Evolutionary conservation across 2,888 invertebrate genomes (phyloP), one percentile per base, ranked within the genome.

Genomic region (Lasioglossum morio): DNA sequence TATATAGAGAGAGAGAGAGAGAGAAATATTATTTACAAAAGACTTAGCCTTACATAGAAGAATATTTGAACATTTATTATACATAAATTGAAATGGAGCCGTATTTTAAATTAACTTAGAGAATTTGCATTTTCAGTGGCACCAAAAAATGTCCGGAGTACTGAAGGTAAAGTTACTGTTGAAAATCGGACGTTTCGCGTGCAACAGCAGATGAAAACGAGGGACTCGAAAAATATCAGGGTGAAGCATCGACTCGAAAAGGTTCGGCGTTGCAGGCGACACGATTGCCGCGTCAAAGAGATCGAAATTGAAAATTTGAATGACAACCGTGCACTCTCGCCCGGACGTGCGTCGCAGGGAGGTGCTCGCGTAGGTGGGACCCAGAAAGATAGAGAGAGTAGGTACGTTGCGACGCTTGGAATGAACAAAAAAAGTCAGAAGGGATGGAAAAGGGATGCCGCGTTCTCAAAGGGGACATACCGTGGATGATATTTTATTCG

Each of bases 401-500:
- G 53, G 53, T 34, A 72, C 43, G 77, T 72, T 46, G 78, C 82
- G 81, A 82, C 37, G 81, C 85, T 82, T 8, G 53, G 53, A 74
- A 79, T 46, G 88, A 87, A 78, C 46, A 75, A 84, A 83, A 83
- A 85, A 87, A 74, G 78, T 60, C 14, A 73, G 84, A 81, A 77
- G 72, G 84, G 82, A 84, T 79, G 87, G 89, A 87, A 82, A 72
- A 89, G 87, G 87, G 84, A 87, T 84, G 91, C 86, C 77, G 84
- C 88, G 88, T 90, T 91, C 93, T 93, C 92, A 90, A 91, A 93
- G 93, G 93, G 91, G 92, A 93, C 92, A 92, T 92, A 93, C 91
- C 89, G 89, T 92, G 92, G 92, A 93, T 93, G 91, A 93, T 93
- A 93, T 93, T 93, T 93, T 93, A 93, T 93, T 93, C 93, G 92